Evolutionary conservation across 1,140 invertebrate genomes (phyloP).

Genomic region (Colletes gigas): DNA sequence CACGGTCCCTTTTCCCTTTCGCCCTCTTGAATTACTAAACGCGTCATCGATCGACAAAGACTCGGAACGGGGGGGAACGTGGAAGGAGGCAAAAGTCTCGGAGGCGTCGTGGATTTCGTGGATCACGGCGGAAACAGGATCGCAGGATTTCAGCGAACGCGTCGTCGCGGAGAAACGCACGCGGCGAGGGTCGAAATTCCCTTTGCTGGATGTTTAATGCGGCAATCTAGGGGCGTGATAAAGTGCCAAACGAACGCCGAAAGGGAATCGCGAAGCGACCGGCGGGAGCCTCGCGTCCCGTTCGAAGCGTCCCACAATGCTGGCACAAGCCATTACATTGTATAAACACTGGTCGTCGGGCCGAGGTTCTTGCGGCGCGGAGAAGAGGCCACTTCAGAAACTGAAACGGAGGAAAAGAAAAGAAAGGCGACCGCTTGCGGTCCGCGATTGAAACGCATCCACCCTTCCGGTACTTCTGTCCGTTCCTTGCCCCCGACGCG

Average conservation of each 20-base stretch:
- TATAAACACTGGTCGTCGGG: constrained; percentile 70
- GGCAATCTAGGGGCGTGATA: constrained; percentile 81
- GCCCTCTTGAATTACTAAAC: constrained; percentile 58
- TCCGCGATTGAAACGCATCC: constrained; percentile 53
- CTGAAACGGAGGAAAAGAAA: constrained; percentile 59
- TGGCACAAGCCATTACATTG: constrained; percentile 76
- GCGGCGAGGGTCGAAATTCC: constrained; percentile 74
- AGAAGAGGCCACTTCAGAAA: constrained; percentile 57
- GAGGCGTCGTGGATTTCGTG: not conserved
- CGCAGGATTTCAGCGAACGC: no score
- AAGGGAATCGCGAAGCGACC: constrained; percentile 77
- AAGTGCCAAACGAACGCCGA: constrained; percentile 79
- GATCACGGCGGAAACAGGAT: no score
- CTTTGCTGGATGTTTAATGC: constrained; percentile 82
- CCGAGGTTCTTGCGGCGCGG: constrained; percentile 14
- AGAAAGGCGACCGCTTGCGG: constrained; percentile 26
- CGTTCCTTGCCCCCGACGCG: constrained; percentile 2
- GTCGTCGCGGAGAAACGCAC: no score
- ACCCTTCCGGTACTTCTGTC: constrained; percentile 55
- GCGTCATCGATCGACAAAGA: constrained; percentile 51
- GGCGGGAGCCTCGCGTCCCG: constrained; percentile 44
- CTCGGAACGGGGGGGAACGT: constrained; percentile 35
- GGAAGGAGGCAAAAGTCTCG: no score
- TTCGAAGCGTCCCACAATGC: constrained; percentile 62
- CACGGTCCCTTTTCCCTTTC: constrained; percentile 51